phyloP scores from a whole-genome alignment of 2,113 vertebrate species.

The Chlorodrepanis virens region DNA sequence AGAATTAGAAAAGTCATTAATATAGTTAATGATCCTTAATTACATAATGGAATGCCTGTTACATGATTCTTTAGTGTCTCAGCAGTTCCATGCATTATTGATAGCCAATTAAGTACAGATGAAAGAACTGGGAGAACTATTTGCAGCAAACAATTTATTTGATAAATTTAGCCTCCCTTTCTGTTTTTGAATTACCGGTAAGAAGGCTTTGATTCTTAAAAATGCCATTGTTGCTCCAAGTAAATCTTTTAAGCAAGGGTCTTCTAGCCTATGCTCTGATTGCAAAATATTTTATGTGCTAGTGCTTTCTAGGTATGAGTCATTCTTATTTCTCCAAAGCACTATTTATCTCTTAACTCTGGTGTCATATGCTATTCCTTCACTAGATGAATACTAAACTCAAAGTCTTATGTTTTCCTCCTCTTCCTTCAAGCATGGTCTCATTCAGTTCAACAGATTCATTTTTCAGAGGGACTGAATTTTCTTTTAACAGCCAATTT shows the following conservation, averaged over 20 bases:
- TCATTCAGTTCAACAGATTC: not conserved
- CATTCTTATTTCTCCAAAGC: not conserved
- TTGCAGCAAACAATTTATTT: constrained; percentile 60
- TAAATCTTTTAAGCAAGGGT: not conserved
- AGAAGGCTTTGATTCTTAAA: constrained; percentile 39
- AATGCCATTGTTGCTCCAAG: not conserved
- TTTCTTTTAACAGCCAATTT: not conserved
- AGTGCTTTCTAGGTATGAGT: not conserved
- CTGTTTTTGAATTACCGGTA: constrained; percentile 25
- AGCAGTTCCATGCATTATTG: constrained; percentile 56
- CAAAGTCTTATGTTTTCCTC: not conserved
- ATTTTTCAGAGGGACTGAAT: not conserved
- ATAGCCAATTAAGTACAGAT: constrained; percentile 55
- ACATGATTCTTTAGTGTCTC: constrained; percentile 58
- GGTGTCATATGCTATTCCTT: not conserved
- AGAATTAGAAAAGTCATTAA: constrained; percentile 63
- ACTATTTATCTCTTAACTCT: not conserved
- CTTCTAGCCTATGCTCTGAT: not conserved
- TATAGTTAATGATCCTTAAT: constrained; percentile 66
- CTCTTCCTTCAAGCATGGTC: not conserved
- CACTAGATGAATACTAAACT: not conserved
- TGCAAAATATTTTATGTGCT: not conserved
- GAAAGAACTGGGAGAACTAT: constrained; percentile 42
- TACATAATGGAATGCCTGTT: constrained; percentile 63
- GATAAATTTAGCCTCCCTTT: constrained; percentile 37